Evolutionary conservation across 2,113 vertebrate genomes (phyloP), one percentile per base, ranked within the genome.

Genomic region (Muntiacus reevesi): DNA sequence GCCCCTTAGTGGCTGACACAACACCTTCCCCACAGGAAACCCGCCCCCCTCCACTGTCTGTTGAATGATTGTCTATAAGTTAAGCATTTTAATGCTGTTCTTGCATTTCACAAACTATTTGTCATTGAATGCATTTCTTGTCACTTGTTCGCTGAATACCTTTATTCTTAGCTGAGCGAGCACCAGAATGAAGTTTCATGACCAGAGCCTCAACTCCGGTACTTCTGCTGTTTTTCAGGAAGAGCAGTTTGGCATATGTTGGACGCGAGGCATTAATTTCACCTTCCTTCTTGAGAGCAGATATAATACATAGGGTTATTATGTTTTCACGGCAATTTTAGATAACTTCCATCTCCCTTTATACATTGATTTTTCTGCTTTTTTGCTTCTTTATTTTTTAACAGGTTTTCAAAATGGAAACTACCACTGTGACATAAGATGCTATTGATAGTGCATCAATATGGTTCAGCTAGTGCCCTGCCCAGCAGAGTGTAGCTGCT

Each of bases 401-500:
- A 93, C 71, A 96, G 95, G 64, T 83, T 96, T 97, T 97, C 83
- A 92, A 97, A 97, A 96, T 43, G 40, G 90, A 96, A 93, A 64
- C 54, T 3, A 0, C 91, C 94, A 95, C 96, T 88, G 43, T 87
- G 97, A 96, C 94, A 91, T 91, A 97, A 97, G 84, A 79, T 96
- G 59, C 89, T 97, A 60, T 94, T 98, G 97, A 98, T 96, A 96
- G 97, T 43, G 67, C 96, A 96, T 97, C 93, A 97, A 25, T 96
- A 27, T 74, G 57, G 91, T 97, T 91, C 84, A 60, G 87, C 94
- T 96, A 27, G 92, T 57, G 59, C 71, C 43, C 95, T 97, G 95
- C 98, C 98, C 96, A 88, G 93, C 64, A 94, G 95, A 98, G 94
- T 95, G 91, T 96, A 76, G 88, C 98, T 97, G 95, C 96, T 91